Percentiles rank a stretch among this genome's conserved stretches.
Conservation (phyloP, 2,797 vertebrate genomes). For the Capromys pilorides region DNA sequence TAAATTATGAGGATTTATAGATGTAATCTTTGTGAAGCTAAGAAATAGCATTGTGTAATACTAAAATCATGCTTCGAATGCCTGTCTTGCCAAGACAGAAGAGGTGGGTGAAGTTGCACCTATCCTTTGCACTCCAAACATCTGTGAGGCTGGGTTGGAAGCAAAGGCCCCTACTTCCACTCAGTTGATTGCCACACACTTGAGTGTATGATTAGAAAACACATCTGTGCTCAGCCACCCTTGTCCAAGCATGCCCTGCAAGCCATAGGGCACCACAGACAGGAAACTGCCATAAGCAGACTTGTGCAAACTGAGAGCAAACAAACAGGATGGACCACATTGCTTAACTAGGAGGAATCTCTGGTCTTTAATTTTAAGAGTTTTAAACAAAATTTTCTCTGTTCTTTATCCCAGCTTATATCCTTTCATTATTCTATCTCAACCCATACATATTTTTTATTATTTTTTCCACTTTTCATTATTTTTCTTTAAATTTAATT, state of each 20-base stretch:
- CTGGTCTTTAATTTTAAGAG: not conserved
- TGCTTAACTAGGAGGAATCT: not conserved
- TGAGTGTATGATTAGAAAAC: not conserved
- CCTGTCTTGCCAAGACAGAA: not conserved
- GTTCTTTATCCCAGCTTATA: not conserved
- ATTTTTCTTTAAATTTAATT: not conserved
- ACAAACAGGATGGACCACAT: not conserved
- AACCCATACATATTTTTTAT: not conserved
- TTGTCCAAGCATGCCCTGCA: not conserved
- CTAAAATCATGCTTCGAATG: not conserved
- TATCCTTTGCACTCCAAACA: not conserved
- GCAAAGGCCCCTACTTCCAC: not conserved
- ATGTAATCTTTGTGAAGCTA: not conserved
- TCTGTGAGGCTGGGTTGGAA: not conserved
- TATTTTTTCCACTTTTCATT: not conserved
- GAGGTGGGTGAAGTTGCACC: not conserved
- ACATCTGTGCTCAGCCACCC: not conserved
- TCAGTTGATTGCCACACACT: not conserved
- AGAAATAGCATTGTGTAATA: too few species aligned
- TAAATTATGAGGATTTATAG: not conserved
- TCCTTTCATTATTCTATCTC: not conserved
- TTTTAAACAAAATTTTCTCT: not conserved
- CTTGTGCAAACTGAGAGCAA: not conserved
- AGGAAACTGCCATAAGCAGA: not conserved
- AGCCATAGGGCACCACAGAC: too few species aligned